A percentile compares a stretch with the other conserved stretches of the same genome.
Conservation (phyloP, 2,888 invertebrate genomes). For the Lycaena phlaeas region DNA sequence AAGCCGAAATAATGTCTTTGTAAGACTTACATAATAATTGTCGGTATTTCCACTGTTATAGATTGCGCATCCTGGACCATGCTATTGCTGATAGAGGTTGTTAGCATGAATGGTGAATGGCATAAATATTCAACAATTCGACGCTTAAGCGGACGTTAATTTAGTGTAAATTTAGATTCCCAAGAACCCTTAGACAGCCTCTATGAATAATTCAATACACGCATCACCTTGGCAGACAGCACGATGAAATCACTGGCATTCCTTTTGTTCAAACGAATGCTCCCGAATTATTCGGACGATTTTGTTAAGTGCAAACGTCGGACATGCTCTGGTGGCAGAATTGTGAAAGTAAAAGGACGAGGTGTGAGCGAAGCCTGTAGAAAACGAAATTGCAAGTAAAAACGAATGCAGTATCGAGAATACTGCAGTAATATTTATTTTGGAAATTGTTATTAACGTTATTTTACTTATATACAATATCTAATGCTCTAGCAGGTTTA, state of each 20-base stretch:
- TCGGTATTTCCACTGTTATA: too few relatives aligned
- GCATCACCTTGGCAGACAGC: slow-evolving; percentile 8
- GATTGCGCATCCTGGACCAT: too few relatives aligned
- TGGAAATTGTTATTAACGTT: too few relatives aligned
- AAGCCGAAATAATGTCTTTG: too few relatives aligned
- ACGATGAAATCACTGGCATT: slow-evolving; percentile 2
- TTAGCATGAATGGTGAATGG: not conserved
- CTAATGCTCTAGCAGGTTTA: too few relatives aligned
- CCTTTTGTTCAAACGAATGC: not conserved
- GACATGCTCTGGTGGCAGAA: not conserved
- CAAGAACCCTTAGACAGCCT: slow-evolving; percentile 6
- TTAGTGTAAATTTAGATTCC: slow-evolving; percentile 6
- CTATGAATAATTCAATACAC: slow-evolving; percentile 7
- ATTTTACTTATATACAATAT: too few relatives aligned
- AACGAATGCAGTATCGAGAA: too few relatives aligned
- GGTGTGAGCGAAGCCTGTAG: too few relatives aligned
- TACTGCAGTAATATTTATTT: too few relatives aligned
- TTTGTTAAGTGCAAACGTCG: not conserved
- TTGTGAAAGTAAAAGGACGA: not conserved
- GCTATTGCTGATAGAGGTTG: not conserved
- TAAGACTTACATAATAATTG: too few relatives aligned
- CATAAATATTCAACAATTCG: slow-evolving; percentile 5
- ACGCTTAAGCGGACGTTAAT: slow-evolving; percentile 8
- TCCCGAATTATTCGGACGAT: not conserved
- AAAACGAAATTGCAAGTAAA: too few relatives aligned